Percentiles rank a stretch among this genome's conserved stretches.
phyloP scores from a whole-genome alignment of 2,113 vertebrate genomes.

The Sturnira hondurensis region DNA sequence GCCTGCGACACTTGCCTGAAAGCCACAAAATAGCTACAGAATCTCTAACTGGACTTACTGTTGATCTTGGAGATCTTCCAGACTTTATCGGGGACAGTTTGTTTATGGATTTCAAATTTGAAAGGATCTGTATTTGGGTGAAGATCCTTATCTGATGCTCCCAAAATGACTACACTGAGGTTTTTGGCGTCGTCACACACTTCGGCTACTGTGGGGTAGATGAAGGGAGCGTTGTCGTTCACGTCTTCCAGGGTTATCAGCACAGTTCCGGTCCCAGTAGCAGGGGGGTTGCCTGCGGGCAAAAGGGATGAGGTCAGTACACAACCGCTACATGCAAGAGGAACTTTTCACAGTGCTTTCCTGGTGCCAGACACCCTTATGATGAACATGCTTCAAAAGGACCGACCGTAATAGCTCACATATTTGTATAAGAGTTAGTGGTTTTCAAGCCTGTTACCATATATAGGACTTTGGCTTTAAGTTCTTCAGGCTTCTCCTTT shows the following conservation, averaged over 20 bases:
- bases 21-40: accelerated
- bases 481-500: not conserved
- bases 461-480: not conserved
- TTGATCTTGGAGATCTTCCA: slow-evolving; percentile 95
- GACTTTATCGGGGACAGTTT: slow-evolving; percentile 89
- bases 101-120: slow-evolving; percentile 94
- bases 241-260: slow-evolving; percentile 92
- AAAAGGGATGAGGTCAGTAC: not conserved
- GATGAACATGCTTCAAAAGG: not conserved
- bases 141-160: slow-evolving; percentile 92
- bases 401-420: accelerated
- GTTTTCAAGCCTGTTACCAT: not conserved
- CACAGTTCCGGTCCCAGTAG: slow-evolving; percentile 93
- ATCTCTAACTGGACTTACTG: slow-evolving; percentile 83
- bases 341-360: accelerated
- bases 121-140: slow-evolving; percentile 93
- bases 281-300: slow-evolving; percentile 87
- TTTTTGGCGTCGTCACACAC: slow-evolving; percentile 94
- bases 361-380: accelerated
- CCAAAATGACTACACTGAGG: slow-evolving; percentile 89
- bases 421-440: not conserved
- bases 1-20: not conserved
- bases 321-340: accelerated
- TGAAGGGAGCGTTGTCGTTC: slow-evolving; percentile 93
- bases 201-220: slow-evolving; percentile 89